Conservation (phyloP, 2,113 vertebrate genomes). For the Plotosus lineatus region DNA sequence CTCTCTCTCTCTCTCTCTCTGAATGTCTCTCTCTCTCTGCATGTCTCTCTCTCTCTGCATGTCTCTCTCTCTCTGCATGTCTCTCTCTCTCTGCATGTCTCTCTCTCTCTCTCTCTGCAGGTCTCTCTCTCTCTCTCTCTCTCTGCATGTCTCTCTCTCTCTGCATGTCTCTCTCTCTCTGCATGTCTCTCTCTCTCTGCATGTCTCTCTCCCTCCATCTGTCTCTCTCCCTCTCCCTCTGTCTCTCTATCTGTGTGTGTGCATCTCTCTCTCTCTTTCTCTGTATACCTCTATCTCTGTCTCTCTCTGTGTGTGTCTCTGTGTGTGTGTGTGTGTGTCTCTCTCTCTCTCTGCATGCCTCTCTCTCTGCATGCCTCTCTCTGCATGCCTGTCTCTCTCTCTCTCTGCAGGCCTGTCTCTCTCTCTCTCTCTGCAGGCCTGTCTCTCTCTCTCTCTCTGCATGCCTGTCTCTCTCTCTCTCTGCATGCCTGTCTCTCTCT, state of each 20-base stretch:
- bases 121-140: constrained; percentile 3
- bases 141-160: constrained; percentile 36
- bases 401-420: constrained; percentile 13
- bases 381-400: constrained; percentile 41
- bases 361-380: neutral
- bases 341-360: constrained; percentile 34
- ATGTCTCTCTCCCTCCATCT: no score
- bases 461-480: neutral
- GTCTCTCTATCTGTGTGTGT: constrained; percentile 34
- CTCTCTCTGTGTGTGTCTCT: no score
- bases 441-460: constrained; percentile 40
- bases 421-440: neutral
- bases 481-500: constrained; percentile 37
- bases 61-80: constrained; percentile 35
- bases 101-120: constrained; percentile 40
- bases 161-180: neutral
- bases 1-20: constrained; percentile 11
- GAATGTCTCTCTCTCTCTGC: constrained; percentile 37
- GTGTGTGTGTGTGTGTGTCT: no score
- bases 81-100: neutral
- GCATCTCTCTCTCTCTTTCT: neutral
- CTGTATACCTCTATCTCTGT: constrained; percentile 34
- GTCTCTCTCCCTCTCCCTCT: constrained; percentile 1
- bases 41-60: neutral
- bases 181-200: constrained; percentile 36